phyloP scores from a whole-genome alignment of 2,113 vertebrate genomes.

The Suricata suricatta region DNA sequence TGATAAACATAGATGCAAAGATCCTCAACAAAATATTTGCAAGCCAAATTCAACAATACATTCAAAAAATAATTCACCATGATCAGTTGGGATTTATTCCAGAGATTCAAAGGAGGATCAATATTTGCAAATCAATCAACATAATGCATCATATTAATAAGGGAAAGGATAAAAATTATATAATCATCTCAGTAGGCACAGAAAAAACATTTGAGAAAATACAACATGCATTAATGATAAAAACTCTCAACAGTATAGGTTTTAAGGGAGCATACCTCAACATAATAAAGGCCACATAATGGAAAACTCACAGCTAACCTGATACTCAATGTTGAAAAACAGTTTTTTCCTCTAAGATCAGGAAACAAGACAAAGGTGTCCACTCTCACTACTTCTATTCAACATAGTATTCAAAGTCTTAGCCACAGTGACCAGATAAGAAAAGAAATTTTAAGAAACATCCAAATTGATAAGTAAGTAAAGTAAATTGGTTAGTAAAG shows the following conservation, averaged over 20 bases:
- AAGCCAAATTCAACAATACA: background rate
- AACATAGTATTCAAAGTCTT: background rate
- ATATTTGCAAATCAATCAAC: background rate
- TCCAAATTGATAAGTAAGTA: background rate
- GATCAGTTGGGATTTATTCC: background rate
- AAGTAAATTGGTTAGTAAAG: background rate
- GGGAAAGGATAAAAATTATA: background rate
- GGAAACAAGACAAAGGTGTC: background rate
- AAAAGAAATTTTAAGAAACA: background rate
- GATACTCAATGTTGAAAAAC: background rate
- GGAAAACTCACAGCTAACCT: background rate
- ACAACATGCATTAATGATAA: background rate
- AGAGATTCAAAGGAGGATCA: background rate
- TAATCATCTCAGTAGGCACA: background rate
- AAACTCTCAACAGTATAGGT: background rate
- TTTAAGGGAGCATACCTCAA: background rate
- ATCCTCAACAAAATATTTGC: background rate
- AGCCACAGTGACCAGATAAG: background rate
- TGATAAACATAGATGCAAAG: background rate
- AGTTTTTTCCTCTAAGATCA: background rate
- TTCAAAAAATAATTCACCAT: background rate
- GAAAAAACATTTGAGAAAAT: background rate
- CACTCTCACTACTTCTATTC: background rate
- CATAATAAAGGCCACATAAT: background rate
- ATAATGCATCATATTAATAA: background rate